These are phyloP conservation scores for Melangyna quadrimaculata DNA, from an alignment of 2,888 invertebrate genomes.

Conservation along the genomic window DNA sequence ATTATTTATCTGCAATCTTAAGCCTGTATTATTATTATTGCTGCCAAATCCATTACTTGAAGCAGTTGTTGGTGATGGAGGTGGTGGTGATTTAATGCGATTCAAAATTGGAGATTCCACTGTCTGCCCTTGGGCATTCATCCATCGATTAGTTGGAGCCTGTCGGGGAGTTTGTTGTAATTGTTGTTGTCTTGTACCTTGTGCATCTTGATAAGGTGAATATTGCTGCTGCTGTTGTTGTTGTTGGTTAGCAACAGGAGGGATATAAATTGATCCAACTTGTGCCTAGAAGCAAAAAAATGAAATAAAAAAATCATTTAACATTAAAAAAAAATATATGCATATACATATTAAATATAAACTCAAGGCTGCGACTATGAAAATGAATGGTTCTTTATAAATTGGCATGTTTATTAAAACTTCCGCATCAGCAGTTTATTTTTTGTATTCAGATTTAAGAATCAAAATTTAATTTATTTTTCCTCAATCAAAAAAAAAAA, in stretches of 20 bases:
- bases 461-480: slow-evolving; percentile 3
- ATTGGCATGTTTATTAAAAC: slow-evolving; percentile 35
- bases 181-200: slow-evolving; percentile 67
- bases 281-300: slow-evolving; percentile 76
- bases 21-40: slow-evolving; percentile 73
- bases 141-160: slow-evolving; percentile 77
- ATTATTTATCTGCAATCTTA: slow-evolving; percentile 77
- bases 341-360: background rate
- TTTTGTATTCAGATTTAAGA: background rate
- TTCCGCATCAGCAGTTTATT: slow-evolving; percentile 53
- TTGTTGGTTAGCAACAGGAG: slow-evolving; percentile 81
- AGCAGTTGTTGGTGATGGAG: slow-evolving; percentile 81
- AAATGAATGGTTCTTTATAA: slow-evolving; percentile 4
- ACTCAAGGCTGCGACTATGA: slow-evolving; percentile 8
- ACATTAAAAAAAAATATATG: background rate
- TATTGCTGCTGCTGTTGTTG: slow-evolving; percentile 75
- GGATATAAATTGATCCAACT: slow-evolving; percentile 83
- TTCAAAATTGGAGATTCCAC: slow-evolving; percentile 76
- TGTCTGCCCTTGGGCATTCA: slow-evolving; percentile 75
- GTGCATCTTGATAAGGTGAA: slow-evolving; percentile 82
- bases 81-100: slow-evolving; percentile 76
- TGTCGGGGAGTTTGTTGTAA: slow-evolving; percentile 72
- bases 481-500: background rate
- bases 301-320: background rate
- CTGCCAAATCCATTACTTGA: slow-evolving; percentile 78